These are phyloP conservation scores for Ornithoptera priamus DNA, from an alignment of 2,888 invertebrate species.

Conservation along the genomic window DNA sequence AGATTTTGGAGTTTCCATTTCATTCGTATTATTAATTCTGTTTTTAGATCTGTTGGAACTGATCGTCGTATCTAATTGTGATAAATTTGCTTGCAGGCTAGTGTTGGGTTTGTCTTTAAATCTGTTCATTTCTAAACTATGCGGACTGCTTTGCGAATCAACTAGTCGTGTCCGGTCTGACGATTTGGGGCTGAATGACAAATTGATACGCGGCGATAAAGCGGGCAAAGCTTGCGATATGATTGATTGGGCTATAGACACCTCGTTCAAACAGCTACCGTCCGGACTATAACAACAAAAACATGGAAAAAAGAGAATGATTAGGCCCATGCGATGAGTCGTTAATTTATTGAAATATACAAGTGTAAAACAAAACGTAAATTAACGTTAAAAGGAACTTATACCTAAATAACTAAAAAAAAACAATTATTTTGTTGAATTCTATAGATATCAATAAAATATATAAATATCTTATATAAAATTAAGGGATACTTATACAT, in stretches of 20 bases:
- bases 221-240: slow-evolving; percentile 78
- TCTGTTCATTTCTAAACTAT: slow-evolving; percentile 63
- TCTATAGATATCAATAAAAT: neutral
- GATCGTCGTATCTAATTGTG: slow-evolving; percentile 56
- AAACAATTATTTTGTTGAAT: neutral
- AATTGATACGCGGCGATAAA: slow-evolving; percentile 67
- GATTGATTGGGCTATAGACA: slow-evolving; percentile 77
- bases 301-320: slow-evolving; percentile 45
- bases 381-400: neutral
- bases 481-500: neutral
- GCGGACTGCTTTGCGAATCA: slow-evolving; percentile 51
- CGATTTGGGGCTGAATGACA: slow-evolving; percentile 71
- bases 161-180: slow-evolving; percentile 73
- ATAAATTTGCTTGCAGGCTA: slow-evolving; percentile 52
- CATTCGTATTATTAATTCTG: slow-evolving; percentile 41
- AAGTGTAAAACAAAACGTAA: slow-evolving; percentile 21
- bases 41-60: slow-evolving; percentile 38
- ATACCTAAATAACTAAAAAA: neutral
- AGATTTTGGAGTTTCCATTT: slow-evolving; percentile 46
- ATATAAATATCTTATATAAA: neutral
- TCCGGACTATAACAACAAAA: slow-evolving; percentile 64
- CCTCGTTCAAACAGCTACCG: slow-evolving; percentile 77
- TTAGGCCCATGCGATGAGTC: slow-evolving; percentile 48
- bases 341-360: slow-evolving; percentile 31
- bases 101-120: slow-evolving; percentile 50